Evolutionary conservation across 2,797 vertebrate species (phyloP), one percentile per base, ranked within the genome.

Genomic region (Taeniopygia guttata): DNA sequence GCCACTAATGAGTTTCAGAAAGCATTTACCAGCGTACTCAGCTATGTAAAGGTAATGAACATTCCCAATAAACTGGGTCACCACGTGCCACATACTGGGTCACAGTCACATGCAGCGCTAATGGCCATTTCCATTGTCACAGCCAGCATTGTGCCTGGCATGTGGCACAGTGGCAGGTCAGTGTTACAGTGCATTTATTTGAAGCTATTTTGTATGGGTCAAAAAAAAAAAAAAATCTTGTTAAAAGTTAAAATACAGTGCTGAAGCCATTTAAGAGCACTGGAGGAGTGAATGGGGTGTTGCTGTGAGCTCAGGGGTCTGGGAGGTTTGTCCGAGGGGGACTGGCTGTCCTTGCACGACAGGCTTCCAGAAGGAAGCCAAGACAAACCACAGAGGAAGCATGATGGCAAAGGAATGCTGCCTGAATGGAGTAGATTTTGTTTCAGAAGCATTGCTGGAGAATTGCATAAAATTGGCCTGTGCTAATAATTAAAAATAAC

Each of bases 401-500:
- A 4, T 56, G 67, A 76, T 45, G 36, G 52, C 45, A 46, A 14
- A 81, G 46, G 69, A 64, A 21, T 17, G 30, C 34, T 83, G 36
- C 56, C 63, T 18, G 17, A 52, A 15, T n/a, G 26, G 55, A 76
- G 60, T 66, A 29, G 73, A 12, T 32, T 67, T 48, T 63, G 56
- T 66, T 51, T 76, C 76, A 72, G 60, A 75, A n/a, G n/a, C 23
- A 32, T 54, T 78, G 76, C 69, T 11, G 4, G 46, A 55, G 83
- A 93, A 10, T 51, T 88, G 76, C 89, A 89, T 80, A n/a, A 80
- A 91, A 85, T 66, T 69, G 76, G 45, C 66, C 91, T 92, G 85
- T 90, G 85, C 89, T 88, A 88, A 72, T 91, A 95, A 94, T 76
- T 69, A 91, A 95, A 94, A 90, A 90, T 90, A 94, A 89, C 69